A percentile compares a stretch with the other conserved stretches of the same genome.
Evolutionary conservation across 2,888 invertebrate genomes (phyloP).

Genomic region (Pachycephus smyrnensis): DNA sequence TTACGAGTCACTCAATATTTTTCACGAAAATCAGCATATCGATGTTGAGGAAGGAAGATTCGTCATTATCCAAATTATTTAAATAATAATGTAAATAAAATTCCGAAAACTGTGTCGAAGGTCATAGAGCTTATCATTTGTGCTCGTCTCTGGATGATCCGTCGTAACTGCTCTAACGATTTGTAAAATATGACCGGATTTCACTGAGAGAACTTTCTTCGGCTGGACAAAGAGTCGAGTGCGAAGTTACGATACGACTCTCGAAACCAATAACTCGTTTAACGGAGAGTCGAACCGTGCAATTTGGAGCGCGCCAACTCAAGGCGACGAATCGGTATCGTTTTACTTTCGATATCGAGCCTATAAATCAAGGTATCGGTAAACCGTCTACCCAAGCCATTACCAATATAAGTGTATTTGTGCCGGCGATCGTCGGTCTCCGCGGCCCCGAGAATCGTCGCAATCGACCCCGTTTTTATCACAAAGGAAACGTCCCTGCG

Average conservation of each 20-base stretch:
- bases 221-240: neutral
- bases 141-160: neutral
- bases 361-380: constrained; percentile 2
- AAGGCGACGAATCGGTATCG: constrained; percentile 4
- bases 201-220: constrained; percentile 2
- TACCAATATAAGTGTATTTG: neutral
- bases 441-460: constrained; percentile 39
- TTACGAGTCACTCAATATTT: neutral
- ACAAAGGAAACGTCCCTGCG: constrained; percentile 35
- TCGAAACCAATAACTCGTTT: neutral
- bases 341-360: constrained; percentile 6
- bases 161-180: neutral
- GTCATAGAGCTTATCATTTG: neutral
- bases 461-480: constrained; percentile 45
- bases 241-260: neutral
- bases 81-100: neutral
- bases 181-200: neutral
- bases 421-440: constrained; percentile 22
- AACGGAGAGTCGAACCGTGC: neutral
- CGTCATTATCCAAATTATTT: neutral
- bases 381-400: neutral
- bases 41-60: neutral
- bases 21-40: neutral
- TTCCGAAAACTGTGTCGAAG: constrained; percentile 26
- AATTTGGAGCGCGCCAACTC: constrained; percentile 3